These are phyloP conservation scores for Pinctada fucata DNA, from an alignment of 2,888 invertebrate species.

Conservation along the genomic window DNA sequence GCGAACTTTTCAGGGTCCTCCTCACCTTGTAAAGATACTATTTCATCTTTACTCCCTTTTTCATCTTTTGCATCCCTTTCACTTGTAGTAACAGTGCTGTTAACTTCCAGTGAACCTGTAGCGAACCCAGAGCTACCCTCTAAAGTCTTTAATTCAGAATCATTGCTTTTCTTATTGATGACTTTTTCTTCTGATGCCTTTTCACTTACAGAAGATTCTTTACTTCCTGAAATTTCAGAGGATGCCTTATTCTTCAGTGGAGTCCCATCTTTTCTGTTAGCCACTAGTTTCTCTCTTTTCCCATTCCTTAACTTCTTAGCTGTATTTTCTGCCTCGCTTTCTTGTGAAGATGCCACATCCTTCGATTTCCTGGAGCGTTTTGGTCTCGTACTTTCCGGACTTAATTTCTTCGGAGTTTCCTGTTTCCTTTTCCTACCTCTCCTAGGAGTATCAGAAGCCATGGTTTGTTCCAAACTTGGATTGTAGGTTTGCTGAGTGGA, in stretches of 20 bases:
- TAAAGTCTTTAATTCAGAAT: background rate
- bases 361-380: conserved; percentile 27
- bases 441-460: conserved; percentile 28
- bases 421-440: conserved; percentile 55
- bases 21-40: background rate
- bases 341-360: background rate
- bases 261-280: background rate
- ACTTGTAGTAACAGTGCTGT: background rate
- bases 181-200: background rate
- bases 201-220: background rate
- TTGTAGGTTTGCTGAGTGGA: conserved; percentile 16
- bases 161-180: background rate
- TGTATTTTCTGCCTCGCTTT: background rate
- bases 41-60: background rate
- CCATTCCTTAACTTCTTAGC: background rate
- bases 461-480: conserved; percentile 27
- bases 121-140: background rate
- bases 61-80: background rate
- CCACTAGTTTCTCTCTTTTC: conserved; percentile 14
- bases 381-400: conserved; percentile 34
- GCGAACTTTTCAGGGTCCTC: too few relatives aligned
- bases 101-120: background rate
- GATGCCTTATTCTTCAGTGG: too few relatives aligned
- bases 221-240: background rate
- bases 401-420: conserved; percentile 53